Evolutionary conservation across 2,888 invertebrate species (phyloP), one percentile per base, ranked within the genome.

Genomic region (Drosophila sordidapex): DNA sequence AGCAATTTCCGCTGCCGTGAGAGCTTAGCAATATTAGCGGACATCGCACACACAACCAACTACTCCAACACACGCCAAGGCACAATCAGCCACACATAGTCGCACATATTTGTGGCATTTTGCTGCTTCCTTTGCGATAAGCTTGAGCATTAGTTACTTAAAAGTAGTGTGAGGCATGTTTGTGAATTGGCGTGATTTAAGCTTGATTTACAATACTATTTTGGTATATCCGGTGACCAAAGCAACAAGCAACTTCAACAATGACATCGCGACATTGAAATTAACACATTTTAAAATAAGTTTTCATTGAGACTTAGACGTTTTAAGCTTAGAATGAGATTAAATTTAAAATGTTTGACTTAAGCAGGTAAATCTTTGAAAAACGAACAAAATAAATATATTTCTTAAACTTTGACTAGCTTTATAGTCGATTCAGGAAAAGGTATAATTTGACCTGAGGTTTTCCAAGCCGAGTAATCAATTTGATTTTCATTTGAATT

Each of bases 1-100:
- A 87, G 87, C 85, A 85, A 85, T 85, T 85, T 85, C 85, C 85
- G 85, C 77, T 85, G 67, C 84, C 88, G 88, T 84, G 89, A 83
- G 79, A 85, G 85, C 85, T 87, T 89, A 87, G 89, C 84, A 79
- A 83, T 85, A 85, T 85, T 89, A 85, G 74, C 78, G 73, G 62
- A 73, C 74, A 77, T 79, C 79, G 67, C 57, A 67, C 57, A 69
- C 51, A 52, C 54, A 36, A 40, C 62, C 51, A 68, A 53, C 35
- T 35, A 43, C 35, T 38, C 38, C n/a, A 38, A 58, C 40, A 46
- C 36, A 76, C 46, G 31, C 63, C 27, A 38, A 35, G 48, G 38
- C 56, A 52, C 36, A 38, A 35, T 54, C 43, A 25, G 21, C 36
- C 36, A 52, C 51, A 74, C 53, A 65, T 46, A 68, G 63, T 76